These are phyloP conservation scores for Salmo trutta DNA, from an alignment of 2,797 vertebrate species.

Conservation along the genomic window DNA sequence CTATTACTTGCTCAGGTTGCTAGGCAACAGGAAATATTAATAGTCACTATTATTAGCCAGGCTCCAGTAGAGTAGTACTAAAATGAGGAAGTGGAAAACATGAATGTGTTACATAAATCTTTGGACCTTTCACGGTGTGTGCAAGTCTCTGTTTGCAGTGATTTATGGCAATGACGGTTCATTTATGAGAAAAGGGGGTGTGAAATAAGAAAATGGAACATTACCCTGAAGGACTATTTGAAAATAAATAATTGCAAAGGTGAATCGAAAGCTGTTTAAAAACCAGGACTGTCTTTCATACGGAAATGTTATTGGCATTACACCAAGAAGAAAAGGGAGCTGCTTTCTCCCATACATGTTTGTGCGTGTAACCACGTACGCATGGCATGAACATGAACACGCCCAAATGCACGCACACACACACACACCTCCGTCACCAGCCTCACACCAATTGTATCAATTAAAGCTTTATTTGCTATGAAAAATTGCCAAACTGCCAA, in stretches of 20 bases:
- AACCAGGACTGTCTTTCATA: conserved; percentile 62
- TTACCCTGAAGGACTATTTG: conserved; percentile 99
- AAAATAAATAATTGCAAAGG: conserved; percentile 99
- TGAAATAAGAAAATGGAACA: conserved; percentile 99
- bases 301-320: conserved; percentile 44
- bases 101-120: conserved; percentile 99
- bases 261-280: conserved; percentile 97
- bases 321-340: conserved; percentile 22
- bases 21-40: conserved; percentile 99
- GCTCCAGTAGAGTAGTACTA: conserved; percentile 98
- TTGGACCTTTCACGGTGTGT: conserved; percentile 96
- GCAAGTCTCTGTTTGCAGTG: conserved; percentile 99
- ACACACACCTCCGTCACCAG: neutral
- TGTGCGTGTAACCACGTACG: neutral
- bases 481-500: neutral
- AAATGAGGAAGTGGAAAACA: conserved; percentile 99
- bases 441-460: neutral
- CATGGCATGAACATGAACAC: neutral
- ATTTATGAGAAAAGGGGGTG: conserved; percentile 99
- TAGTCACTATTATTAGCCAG: conserved; percentile 99
- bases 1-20: conserved; percentile 99
- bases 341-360: conserved; percentile 32
- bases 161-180: conserved; percentile 99
- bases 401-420: neutral
- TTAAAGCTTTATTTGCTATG: neutral